Conservation (phyloP, 1,140 invertebrate species). For the Panagrolaimus sp. region DNA sequence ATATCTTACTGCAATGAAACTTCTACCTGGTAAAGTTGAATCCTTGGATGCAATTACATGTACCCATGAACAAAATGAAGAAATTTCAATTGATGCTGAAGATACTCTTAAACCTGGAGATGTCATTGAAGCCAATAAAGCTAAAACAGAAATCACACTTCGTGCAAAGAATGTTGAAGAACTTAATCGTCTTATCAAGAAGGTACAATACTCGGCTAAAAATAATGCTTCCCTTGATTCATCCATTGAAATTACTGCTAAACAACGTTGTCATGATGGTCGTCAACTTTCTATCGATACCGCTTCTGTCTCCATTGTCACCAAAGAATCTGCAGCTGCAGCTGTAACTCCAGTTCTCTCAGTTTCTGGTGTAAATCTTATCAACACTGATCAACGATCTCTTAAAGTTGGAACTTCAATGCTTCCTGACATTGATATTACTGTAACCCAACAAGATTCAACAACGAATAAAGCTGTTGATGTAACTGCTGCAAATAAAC, state of each 20-base stretch:
- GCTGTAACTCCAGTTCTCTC: slow-evolving; percentile 31
- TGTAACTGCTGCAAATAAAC: slow-evolving; percentile 41
- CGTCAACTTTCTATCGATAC: neutral
- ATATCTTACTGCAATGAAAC: slow-evolving; percentile 39
- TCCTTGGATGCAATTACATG: slow-evolving; percentile 38
- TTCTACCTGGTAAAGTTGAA: slow-evolving; percentile 47
- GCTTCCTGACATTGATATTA: slow-evolving; percentile 51
- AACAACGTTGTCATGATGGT: neutral
- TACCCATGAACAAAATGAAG: slow-evolving; percentile 39
- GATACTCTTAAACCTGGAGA: neutral
- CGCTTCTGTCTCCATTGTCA: neutral
- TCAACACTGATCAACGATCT: slow-evolving; percentile 35
- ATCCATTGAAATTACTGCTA: neutral
- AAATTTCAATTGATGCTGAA: neutral
- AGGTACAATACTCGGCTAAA: neutral
- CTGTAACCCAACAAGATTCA: slow-evolving; percentile 39
- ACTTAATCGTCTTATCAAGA: slow-evolving; percentile 15
- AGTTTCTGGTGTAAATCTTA: slow-evolving; percentile 43
- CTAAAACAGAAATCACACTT: slow-evolving; percentile 25
- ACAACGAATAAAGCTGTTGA: slow-evolving; percentile 37
- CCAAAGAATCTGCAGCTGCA: neutral
- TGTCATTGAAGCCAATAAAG: slow-evolving; percentile 4
- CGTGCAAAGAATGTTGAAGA: slow-evolving; percentile 26
- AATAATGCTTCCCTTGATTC: slow-evolving; percentile 4
- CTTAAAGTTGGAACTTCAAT: slow-evolving; percentile 48